These are phyloP conservation scores for Ptychoptera contaminata DNA, from an alignment of 2,888 invertebrate genomes.

Conservation along the genomic window DNA sequence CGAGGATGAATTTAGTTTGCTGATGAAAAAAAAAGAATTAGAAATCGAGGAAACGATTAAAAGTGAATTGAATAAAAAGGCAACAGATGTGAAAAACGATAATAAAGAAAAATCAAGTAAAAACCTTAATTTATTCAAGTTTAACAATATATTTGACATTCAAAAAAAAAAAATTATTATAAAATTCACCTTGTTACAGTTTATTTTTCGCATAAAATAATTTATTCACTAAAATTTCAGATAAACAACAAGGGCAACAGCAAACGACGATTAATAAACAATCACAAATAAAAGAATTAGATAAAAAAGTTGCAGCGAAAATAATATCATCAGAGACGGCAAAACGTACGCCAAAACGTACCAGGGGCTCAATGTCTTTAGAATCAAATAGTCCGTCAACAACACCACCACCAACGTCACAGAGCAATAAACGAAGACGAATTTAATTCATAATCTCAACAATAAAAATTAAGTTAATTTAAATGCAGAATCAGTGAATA, in stretches of 20 bases:
- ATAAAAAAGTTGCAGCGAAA: constrained; percentile 24
- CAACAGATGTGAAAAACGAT: too few species aligned
- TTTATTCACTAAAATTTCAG: not conserved
- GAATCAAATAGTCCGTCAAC: constrained; percentile 31
- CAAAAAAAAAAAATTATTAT: too few species aligned
- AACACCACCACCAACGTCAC: constrained; percentile 25
- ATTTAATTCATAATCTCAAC: constrained; percentile 16
- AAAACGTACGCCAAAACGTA: constrained; percentile 28
- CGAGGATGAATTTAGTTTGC: constrained; percentile 33
- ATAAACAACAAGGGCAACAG: constrained; percentile 1
- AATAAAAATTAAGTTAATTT: too few species aligned
- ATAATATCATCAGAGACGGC: constrained; percentile 18
- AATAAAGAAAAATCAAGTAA: too few species aligned
- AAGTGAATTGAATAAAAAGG: not conserved
- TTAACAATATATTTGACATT: too few species aligned
- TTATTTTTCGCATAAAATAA: not conserved
- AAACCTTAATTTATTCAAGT: too few species aligned
- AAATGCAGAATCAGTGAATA: not conserved
- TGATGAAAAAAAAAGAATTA: constrained; percentile 21
- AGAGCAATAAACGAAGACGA: constrained; percentile 25
- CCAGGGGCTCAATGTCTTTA: constrained; percentile 29
- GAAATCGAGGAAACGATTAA: constrained; percentile 15
- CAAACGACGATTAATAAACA: not conserved
- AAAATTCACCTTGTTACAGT: too few species aligned
- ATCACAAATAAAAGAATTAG: constrained; percentile 18